Evolutionary conservation across 2,888 invertebrate species (phyloP).

Genomic region (Ommatoiulus sabulosus): DNA sequence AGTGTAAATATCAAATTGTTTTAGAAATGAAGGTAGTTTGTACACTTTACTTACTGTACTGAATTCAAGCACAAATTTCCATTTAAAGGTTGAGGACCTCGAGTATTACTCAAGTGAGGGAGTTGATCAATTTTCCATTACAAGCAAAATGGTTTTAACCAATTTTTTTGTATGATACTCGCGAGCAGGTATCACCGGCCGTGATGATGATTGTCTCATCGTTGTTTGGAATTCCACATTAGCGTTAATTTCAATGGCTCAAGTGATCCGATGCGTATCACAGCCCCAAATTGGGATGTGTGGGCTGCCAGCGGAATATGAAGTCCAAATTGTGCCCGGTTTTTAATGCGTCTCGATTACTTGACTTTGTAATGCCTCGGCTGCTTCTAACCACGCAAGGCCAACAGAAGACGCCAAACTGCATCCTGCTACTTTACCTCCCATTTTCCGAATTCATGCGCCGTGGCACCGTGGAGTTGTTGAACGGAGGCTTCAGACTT

Average conservation of each 20-base stretch:
- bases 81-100: too few relatives aligned
- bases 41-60: too few relatives aligned
- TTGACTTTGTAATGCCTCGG: neutral
- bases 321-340: neutral
- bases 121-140: too few relatives aligned
- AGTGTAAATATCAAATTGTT: too few relatives aligned
- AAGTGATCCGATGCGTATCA: constrained; percentile 9
- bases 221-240: neutral
- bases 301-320: neutral
- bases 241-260: neutral
- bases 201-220: neutral
- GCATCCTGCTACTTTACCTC: constrained; percentile 6
- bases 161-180: constrained; percentile 9
- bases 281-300: neutral
- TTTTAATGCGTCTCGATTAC: neutral
- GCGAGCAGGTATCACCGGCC: constrained; percentile 31
- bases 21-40: too few relatives aligned
- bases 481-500: neutral
- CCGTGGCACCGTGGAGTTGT: neutral
- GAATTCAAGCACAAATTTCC: too few relatives aligned
- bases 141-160: too few relatives aligned
- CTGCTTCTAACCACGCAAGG: neutral
- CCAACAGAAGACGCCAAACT: neutral
- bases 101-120: too few relatives aligned
- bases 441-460: neutral